Conservation (phyloP, 2,888 invertebrate species). For the Drosophila lutescens region DNA sequence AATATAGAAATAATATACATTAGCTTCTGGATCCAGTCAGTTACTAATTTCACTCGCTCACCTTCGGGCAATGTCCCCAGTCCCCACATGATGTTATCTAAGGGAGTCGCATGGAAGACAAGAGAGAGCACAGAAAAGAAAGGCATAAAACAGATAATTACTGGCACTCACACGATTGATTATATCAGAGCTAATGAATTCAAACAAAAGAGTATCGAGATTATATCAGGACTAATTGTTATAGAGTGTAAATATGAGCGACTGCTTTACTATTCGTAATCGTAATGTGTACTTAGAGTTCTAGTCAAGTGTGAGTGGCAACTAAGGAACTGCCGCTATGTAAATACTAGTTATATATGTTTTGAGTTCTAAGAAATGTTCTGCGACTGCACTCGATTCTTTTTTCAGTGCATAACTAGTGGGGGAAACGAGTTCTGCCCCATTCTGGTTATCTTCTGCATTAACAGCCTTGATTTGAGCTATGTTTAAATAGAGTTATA, state of each 20-base stretch:
- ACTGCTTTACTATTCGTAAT: conserved; percentile 52
- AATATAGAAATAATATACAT: not conserved
- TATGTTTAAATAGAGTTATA: conserved; percentile 38
- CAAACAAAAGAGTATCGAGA: conserved; percentile 49
- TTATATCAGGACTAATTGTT: conserved; percentile 44
- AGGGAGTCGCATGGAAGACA: conserved; percentile 53
- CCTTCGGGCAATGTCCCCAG: conserved; percentile 99
- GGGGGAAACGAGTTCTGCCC: conserved; percentile 1
- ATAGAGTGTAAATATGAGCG: conserved; percentile 56
- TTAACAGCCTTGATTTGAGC: conserved; percentile 59
- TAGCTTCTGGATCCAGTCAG: no score
- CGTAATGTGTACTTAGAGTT: conserved; percentile 54
- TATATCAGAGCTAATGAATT: conserved; percentile 39
- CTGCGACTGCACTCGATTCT: conserved; percentile 15
- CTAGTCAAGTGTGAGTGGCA: conserved; percentile 46
- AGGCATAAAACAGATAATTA: conserved; percentile 59
- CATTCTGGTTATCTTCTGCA: conserved; percentile 33
- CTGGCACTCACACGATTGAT: conserved; percentile 44
- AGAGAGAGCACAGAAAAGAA: conserved; percentile 65
- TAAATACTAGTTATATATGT: conserved; percentile 46
- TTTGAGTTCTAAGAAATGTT: conserved; percentile 47
- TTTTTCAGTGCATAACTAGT: conserved; percentile 20
- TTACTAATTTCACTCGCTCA: conserved; percentile 86
- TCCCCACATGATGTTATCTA: conserved; percentile 98
- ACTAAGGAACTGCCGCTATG: conserved; percentile 57